Evolutionary conservation across 2,888 invertebrate species (phyloP).

Genomic region (Volucella zonaria): DNA sequence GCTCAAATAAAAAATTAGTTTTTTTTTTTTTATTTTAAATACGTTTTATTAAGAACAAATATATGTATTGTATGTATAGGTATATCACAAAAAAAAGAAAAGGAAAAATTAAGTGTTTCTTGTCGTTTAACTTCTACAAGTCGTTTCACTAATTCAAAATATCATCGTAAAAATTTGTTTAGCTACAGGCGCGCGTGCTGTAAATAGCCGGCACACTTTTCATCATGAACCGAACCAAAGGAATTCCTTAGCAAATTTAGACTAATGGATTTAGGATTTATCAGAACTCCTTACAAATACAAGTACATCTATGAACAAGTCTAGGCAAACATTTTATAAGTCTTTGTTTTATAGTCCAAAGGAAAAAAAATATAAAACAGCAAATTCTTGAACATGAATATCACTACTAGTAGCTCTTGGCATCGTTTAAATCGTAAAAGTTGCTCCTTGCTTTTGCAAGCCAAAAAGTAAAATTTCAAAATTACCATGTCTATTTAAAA

Average conservation of each 20-base stretch:
- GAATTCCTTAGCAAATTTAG: constrained; percentile 18
- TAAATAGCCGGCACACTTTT: constrained; percentile 23
- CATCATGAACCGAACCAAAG: constrained; percentile 45
- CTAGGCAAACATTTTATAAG: constrained; percentile 31
- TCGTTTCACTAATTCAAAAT: constrained; percentile 55
- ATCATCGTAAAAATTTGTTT: constrained; percentile 64
- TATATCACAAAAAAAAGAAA: constrained; percentile 60
- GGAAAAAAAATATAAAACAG: constrained; percentile 5
- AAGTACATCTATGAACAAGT: constrained; percentile 52
- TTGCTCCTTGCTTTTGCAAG: constrained; percentile 14
- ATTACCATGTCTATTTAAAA: constrained; percentile 27
- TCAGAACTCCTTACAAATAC: constrained; percentile 59
- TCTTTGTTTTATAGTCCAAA: constrained; percentile 36
- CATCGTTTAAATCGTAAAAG: constrained; percentile 6
- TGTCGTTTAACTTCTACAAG: constrained; percentile 31
- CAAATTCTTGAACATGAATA: constrained; percentile 40
- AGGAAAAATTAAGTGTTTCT: constrained; percentile 37
- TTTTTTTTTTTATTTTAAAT: constrained; percentile 7
- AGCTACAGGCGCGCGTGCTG: constrained; percentile 36
- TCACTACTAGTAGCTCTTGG: constrained; percentile 33
- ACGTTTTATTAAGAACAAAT: constrained; percentile 60
- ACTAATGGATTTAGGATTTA: constrained; percentile 27
- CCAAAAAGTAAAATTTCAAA: constrained; percentile 12
- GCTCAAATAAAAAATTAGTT: background rate
- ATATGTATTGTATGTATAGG: constrained; percentile 26